These are phyloP conservation scores for Natrix natrix DNA, from an alignment of 2,797 vertebrate species.

Conservation along the genomic window DNA sequence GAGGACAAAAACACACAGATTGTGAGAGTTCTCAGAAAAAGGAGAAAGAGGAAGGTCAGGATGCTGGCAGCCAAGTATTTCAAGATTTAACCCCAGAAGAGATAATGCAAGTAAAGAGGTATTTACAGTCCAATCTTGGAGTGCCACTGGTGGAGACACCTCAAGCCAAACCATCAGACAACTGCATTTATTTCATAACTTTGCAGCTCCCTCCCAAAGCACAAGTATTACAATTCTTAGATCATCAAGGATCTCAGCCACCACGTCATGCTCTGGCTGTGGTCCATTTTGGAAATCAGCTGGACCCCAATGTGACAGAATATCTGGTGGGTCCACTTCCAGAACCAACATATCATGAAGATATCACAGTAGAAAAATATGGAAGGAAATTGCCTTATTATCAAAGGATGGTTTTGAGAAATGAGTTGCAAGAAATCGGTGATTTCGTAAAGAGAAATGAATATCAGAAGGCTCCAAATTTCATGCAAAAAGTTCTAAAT, in stretches of 20 bases:
- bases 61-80: slow-evolving; percentile 67
- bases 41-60: not conserved
- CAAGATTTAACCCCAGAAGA: slow-evolving; percentile 78
- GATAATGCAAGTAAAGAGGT: slow-evolving; percentile 72
- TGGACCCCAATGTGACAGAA: slow-evolving; percentile 73
- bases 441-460: slow-evolving; percentile 54
- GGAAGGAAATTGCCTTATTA: slow-evolving; percentile 66
- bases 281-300: slow-evolving; percentile 71
- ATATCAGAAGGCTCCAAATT: slow-evolving; percentile 73
- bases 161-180: slow-evolving; percentile 68
- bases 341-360: slow-evolving; percentile 54
- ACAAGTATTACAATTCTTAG: slow-evolving; percentile 73
- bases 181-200: slow-evolving; percentile 81
- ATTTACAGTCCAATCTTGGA: slow-evolving; percentile 69
- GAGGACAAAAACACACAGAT: not conserved
- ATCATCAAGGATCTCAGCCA: slow-evolving; percentile 63
- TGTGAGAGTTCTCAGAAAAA: not conserved
- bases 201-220: slow-evolving; percentile 77
- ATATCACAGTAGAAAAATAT: slow-evolving; percentile 75
- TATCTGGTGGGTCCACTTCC: slow-evolving; percentile 81
- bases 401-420: slow-evolving; percentile 70
- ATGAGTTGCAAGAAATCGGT: slow-evolving; percentile 71
- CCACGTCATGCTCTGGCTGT: slow-evolving; percentile 75
- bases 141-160: slow-evolving; percentile 69
- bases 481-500: slow-evolving; percentile 52